Evolutionary conservation across 2,888 invertebrate genomes (phyloP), one percentile per base, ranked within the genome.

Genomic region (Ophion obscuratus): DNA sequence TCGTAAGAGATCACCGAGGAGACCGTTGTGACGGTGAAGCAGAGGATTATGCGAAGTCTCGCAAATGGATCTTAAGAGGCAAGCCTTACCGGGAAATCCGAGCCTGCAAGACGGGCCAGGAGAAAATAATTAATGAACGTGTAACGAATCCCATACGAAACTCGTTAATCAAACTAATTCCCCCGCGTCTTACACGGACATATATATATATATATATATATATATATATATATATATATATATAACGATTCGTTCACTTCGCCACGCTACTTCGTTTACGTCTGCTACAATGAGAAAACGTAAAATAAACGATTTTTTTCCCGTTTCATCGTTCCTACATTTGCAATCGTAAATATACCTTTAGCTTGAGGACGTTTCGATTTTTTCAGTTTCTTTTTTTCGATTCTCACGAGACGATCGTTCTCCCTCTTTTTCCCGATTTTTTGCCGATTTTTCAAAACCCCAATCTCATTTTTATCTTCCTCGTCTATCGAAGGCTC

Each of bases 11-110:
- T 93, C 92, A 64, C 93, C 93, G 70, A 93, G 85, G 9, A 94
- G 90, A 47, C 93, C 93, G 85, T 93, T 92, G 88, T 92, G 90
- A 74, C 81, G 81, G 76, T 91, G 89, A 68, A 91, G 53, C 14
- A 17, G 84, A 47, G 90, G 89, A 78, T 88, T 87, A 17, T 87
- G 89, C 17, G 91, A 87, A 10, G 92, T 91, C 87, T 94, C 94
- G 88, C 94, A 94, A 84, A 94, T 94, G 44, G 92, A 90, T 88
- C 93, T 90, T 79, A 94, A 89, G 17, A 94, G 89, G 85, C 94
- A 94, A 74, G 90, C 88, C 83, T 87, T 90, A 14, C 93, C 94
- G 66, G 92, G 91, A 82, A 92, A 91, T 66, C 93, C 93, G 78
- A 92, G 82, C 75, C 92, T 93, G 88, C 20, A 10, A 40, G 53